phyloP scores from a whole-genome alignment of 2,113 vertebrate species.

The Oxyura jamaicensis region DNA sequence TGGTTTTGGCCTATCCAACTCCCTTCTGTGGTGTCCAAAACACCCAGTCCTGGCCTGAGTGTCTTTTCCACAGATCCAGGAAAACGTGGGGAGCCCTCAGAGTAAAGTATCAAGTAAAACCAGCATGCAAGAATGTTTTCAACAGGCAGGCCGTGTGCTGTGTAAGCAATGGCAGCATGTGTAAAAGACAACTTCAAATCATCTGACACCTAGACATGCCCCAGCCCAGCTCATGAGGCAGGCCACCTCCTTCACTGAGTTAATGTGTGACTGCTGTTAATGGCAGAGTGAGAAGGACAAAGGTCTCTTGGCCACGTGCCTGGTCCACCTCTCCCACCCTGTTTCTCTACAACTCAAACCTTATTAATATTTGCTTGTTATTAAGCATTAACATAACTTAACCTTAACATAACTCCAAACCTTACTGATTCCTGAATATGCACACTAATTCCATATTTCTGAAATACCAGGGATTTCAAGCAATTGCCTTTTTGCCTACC shows the following conservation, averaged over 20 bases:
- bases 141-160: background rate
- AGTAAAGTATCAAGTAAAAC: slow-evolving; percentile 13
- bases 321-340: background rate
- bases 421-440: background rate
- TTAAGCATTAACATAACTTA: slow-evolving; percentile 44
- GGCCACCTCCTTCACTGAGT: background rate
- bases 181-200: background rate
- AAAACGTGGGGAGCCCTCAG: background rate
- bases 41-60: background rate
- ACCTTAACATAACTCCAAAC: background rate
- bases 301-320: slow-evolving; percentile 17
- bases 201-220: background rate
- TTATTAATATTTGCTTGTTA: slow-evolving; percentile 48
- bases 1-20: background rate
- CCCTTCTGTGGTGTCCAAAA: background rate
- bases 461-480: background rate
- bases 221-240: background rate
- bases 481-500: background rate
- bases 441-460: background rate
- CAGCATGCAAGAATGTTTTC: background rate
- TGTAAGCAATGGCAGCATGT: background rate
- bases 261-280: slow-evolving; percentile 53
- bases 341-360: slow-evolving; percentile 14
- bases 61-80: background rate
- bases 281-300: background rate